Evolutionary conservation across 53 echinoderm and acorn worm species (phyloP).

Genomic region (Patiria pectinifera): DNA sequence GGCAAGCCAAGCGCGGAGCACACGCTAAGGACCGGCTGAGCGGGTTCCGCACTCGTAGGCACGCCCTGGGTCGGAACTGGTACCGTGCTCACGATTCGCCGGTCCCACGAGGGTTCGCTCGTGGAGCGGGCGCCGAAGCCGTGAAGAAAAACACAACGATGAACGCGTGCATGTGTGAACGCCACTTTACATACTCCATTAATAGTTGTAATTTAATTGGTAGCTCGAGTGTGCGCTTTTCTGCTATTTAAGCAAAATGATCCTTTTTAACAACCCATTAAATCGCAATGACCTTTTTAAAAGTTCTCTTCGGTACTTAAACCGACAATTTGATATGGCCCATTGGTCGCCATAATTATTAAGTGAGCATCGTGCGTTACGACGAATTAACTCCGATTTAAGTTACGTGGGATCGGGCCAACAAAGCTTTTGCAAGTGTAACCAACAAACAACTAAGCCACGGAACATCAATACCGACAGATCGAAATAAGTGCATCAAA

Average conservation of each 20-base stretch:
- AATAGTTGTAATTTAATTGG: slow-evolving; percentile 10
- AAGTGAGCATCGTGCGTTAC: no score
- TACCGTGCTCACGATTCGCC: slow-evolving; percentile 42
- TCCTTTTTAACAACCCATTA: no score
- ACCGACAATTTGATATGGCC: no score
- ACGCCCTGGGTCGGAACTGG: slow-evolving; percentile 44
- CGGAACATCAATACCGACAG: no score
- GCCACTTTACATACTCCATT: slow-evolving; percentile 1
- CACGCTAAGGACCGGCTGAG: not conserved
- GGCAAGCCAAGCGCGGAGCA: slow-evolving; percentile 44
- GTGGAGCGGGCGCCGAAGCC: not conserved
- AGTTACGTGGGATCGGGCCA: no score
- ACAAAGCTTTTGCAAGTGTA: no score
- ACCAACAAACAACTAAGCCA: no score
- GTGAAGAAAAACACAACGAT: not conserved
- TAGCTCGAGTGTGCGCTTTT: slow-evolving; percentile 9
- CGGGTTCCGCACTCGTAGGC: slow-evolving; percentile 50
- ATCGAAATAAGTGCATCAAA: no score
- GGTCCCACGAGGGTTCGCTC: slow-evolving; percentile 31
- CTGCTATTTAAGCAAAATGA: not conserved
- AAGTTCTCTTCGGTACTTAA: no score
- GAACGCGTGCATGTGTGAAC: not conserved
- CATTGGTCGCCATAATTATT: no score
- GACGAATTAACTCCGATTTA: no score
- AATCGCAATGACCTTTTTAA: no score